These are phyloP conservation scores for Limanda limanda DNA, from an alignment of 2,113 vertebrate genomes.

Conservation along the genomic window DNA sequence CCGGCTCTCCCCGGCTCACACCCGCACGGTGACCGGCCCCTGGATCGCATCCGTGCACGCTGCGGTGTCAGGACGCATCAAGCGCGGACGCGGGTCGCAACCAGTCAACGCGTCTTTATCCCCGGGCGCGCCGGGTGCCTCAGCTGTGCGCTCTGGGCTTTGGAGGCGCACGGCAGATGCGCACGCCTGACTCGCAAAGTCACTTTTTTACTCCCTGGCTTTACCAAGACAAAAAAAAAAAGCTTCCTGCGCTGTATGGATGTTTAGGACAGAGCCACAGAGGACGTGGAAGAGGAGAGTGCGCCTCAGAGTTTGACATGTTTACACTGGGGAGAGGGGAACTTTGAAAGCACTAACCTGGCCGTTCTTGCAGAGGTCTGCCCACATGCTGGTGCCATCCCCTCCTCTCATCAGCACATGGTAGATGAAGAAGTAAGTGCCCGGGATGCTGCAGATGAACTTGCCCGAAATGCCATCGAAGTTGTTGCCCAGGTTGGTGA, in stretches of 20 bases:
- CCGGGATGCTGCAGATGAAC: conserved; percentile 96
- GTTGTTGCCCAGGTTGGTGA: conserved; percentile 98
- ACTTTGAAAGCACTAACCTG: conserved; percentile 87
- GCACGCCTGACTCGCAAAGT: conserved; percentile 26
- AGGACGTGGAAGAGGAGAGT: background rate
- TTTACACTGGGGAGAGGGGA: background rate
- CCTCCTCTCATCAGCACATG: conserved; percentile 98
- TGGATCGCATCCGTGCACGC: conserved; percentile 32
- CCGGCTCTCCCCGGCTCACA: conserved; percentile 1
- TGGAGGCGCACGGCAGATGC: conserved; percentile 35
- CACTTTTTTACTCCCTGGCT: conserved; percentile 30
- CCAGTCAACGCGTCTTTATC: conserved; percentile 61
- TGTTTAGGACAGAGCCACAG: background rate
- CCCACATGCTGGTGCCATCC: conserved; percentile 99
- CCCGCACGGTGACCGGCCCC: conserved; percentile 30
- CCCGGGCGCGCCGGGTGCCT: conserved; percentile 55
- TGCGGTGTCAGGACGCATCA: conserved; percentile 65
- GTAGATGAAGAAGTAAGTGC: conserved; percentile 99
- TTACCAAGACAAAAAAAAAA: background rate
- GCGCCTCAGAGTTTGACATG: background rate
- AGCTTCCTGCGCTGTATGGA: background rate
- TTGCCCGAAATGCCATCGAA: conserved; percentile 95
- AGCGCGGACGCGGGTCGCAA: conserved; percentile 39
- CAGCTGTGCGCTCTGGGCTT: conserved; percentile 74
- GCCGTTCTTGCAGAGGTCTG: conserved; percentile 98